Evolutionary conservation across 2,797 vertebrate genomes (phyloP).

Genomic region (Sebastiscus albofasciatus): DNA sequence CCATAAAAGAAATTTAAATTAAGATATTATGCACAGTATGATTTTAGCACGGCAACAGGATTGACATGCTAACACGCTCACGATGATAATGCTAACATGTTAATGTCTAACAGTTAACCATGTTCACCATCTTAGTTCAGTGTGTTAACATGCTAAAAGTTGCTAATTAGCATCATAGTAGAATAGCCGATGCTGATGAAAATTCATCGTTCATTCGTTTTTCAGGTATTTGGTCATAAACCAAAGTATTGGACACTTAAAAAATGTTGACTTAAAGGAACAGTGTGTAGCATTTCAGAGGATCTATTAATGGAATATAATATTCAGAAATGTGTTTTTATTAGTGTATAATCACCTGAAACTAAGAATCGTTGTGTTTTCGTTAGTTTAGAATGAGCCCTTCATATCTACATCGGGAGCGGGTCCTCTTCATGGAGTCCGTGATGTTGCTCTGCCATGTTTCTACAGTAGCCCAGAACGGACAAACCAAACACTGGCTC

Average conservation of each 20-base stretch:
- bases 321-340: neutral
- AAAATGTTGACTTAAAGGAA: neutral
- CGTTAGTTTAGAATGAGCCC: rapidly evolving
- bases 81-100: neutral
- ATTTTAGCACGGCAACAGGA: neutral
- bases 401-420: no score
- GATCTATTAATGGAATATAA: neutral
- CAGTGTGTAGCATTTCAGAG: neutral
- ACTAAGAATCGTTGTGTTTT: neutral
- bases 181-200: neutral
- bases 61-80: neutral
- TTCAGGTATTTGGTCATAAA: neutral
- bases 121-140: neutral
- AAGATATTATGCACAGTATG: neutral
- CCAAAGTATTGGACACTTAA: no score
- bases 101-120: neutral
- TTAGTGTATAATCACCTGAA: neutral
- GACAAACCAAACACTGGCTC: no score
- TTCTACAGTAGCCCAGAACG: no score
- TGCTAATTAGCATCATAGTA: no score
- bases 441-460: rapidly evolving
- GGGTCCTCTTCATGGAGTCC: rapidly evolving
- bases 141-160: neutral
- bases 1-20: neutral
- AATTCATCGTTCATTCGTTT: neutral